phyloP scores from a whole-genome alignment of 53 echinoderm and acorn worm species.

The Henricia sp. region DNA sequence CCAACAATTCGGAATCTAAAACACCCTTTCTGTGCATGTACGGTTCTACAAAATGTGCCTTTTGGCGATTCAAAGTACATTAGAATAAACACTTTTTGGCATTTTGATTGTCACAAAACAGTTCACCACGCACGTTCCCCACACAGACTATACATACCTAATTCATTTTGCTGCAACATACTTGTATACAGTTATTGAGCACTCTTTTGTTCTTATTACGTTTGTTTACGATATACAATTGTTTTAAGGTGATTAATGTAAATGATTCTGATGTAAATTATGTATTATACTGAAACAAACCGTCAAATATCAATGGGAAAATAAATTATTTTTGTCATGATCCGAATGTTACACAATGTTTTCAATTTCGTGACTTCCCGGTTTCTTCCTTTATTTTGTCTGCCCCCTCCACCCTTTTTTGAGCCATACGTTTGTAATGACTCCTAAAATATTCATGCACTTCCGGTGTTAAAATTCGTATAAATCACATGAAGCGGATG shows the following conservation, averaged over 20 bases:
- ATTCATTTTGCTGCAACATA: neutral
- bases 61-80: constrained; percentile 15
- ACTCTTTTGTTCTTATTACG: constrained; percentile 13
- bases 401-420: neutral
- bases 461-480: too few relatives aligned
- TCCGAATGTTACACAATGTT: constrained; percentile 23
- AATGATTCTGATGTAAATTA: constrained; percentile 58
- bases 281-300: constrained; percentile 55
- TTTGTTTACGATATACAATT: constrained; percentile 12
- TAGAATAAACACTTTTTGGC: constrained; percentile 5
- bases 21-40: constrained; percentile 10
- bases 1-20: neutral
- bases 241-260: constrained; percentile 45
- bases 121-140: too few relatives aligned
- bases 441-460: too few relatives aligned
- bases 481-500: too few relatives aligned
- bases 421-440: too few relatives aligned
- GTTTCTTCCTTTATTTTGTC: neutral
- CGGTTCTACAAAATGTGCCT: constrained; percentile 40
- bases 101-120: neutral
- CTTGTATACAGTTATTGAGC: neutral
- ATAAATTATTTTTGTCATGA: constrained; percentile 64
- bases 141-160: too few relatives aligned
- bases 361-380: neutral
- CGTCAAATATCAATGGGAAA: constrained; percentile 46